Percentiles rank a stretch among this genome's conserved stretches.
These are phyloP conservation scores for Botia almorhae DNA, from an alignment of 2,797 vertebrate genomes.

Conservation along the genomic window DNA sequence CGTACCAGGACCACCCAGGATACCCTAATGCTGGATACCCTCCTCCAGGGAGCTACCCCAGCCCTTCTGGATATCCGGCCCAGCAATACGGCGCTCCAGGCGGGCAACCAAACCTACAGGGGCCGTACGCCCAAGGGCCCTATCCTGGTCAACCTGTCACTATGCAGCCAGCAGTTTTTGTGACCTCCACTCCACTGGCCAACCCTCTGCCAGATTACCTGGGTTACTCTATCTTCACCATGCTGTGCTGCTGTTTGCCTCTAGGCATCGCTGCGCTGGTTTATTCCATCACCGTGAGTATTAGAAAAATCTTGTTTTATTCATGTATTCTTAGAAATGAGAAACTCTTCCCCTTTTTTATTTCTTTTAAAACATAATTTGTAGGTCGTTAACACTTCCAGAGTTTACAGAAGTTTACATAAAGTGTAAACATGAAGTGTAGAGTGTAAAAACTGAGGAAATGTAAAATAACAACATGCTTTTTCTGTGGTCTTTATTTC, in stretches of 20 bases:
- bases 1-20: slow-evolving; percentile 62
- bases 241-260: slow-evolving; percentile 81
- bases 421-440: background rate
- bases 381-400: background rate
- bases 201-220: slow-evolving; percentile 72
- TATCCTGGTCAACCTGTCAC: slow-evolving; percentile 48
- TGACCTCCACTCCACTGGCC: slow-evolving; percentile 57
- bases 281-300: slow-evolving; percentile 79
- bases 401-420: background rate
- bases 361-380: no score
- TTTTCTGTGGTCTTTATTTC: no score
- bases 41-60: slow-evolving; percentile 33
- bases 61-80: slow-evolving; percentile 30
- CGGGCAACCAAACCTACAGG: slow-evolving; percentile 13
- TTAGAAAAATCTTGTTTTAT: no score
- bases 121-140: background rate
- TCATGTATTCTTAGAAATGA: no score
- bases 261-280: slow-evolving; percentile 78
- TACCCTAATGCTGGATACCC: slow-evolving; percentile 35
- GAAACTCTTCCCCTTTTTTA: no score
- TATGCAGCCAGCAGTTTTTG: slow-evolving; percentile 66
- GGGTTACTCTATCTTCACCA: slow-evolving; percentile 78
- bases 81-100: slow-evolving; percentile 43
- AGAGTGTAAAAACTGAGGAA: no score
- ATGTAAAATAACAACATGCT: no score